Evolutionary conservation across 2,888 invertebrate genomes (phyloP).

Genomic region (Polia nebulosa): DNA sequence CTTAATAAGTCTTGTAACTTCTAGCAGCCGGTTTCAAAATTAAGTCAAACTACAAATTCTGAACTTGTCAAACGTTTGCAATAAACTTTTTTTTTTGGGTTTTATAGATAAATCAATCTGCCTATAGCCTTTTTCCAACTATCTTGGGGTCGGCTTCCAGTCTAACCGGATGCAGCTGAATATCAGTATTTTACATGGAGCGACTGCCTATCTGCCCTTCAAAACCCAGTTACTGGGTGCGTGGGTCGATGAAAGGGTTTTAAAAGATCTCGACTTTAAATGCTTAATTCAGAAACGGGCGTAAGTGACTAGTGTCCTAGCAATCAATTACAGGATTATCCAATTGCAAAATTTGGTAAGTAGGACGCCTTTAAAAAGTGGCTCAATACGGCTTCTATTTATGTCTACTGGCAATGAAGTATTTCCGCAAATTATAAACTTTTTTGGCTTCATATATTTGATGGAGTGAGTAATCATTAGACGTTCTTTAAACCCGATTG

Average conservation of each 20-base stretch:
- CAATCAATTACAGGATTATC: neutral
- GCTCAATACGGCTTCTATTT: constrained; percentile 50
- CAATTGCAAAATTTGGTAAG: constrained; percentile 1
- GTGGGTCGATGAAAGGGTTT: too few relatives aligned
- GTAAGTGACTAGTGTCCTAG: neutral
- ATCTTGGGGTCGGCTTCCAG: too few relatives aligned
- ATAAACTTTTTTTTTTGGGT: neutral
- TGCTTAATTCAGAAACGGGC: too few relatives aligned
- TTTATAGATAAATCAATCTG: too few relatives aligned
- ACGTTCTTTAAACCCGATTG: constrained; percentile 1
- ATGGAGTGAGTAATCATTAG: neutral
- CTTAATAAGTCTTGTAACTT: neutral
- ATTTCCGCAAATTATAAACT: constrained; percentile 37
- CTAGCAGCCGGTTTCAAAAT: neutral
- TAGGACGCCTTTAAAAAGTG: neutral
- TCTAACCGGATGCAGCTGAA: too few relatives aligned
- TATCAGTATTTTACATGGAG: too few relatives aligned
- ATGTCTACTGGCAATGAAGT: constrained; percentile 19
- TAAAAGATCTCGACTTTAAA: too few relatives aligned
- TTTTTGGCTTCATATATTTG: constrained; percentile 50
- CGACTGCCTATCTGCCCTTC: too few relatives aligned
- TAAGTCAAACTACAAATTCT: neutral
- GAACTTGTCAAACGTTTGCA: neutral
- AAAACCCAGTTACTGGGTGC: too few relatives aligned
- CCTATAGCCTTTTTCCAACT: too few relatives aligned